Percentiles rank a stretch among this genome's conserved stretches.
Evolutionary conservation across 2,797 vertebrate species (phyloP).

Genomic region (Periophthalmus magnuspinnatus): DNA sequence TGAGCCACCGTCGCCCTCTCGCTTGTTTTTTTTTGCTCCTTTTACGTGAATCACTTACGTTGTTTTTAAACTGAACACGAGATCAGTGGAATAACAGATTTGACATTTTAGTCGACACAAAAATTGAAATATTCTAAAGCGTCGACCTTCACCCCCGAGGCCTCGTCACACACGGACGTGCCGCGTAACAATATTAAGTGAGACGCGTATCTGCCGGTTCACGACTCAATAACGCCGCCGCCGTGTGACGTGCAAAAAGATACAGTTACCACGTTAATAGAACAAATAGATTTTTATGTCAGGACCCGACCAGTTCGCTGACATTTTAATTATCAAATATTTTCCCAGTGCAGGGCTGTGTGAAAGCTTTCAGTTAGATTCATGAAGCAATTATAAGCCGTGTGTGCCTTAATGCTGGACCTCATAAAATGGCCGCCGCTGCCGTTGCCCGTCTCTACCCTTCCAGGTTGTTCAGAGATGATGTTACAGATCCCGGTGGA

Average conservation of each 20-base stretch:
- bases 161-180: constrained; percentile 31
- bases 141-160: constrained; percentile 29
- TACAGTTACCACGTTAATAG: constrained; percentile 70
- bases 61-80: no score
- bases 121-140: constrained; percentile 3
- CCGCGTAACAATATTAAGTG: constrained; percentile 59
- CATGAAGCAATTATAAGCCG: constrained; percentile 42
- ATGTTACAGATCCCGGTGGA: background rate
- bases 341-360: constrained; percentile 38
- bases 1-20: no score
- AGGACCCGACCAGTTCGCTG: constrained; percentile 49
- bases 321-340: constrained; percentile 67
- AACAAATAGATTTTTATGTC: constrained; percentile 69
- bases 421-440: background rate
- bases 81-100: background rate
- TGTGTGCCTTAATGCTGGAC: constrained; percentile 24
- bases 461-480: background rate
- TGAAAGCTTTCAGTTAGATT: constrained; percentile 38
- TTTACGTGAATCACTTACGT: no score
- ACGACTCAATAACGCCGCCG: constrained; percentile 54
- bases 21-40: no score
- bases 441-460: background rate
- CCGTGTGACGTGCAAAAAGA: constrained; percentile 72
- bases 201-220: constrained; percentile 59
- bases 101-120: background rate